Evolutionary conservation across 2,113 vertebrate species (phyloP).

Genomic region (Turnix velox): DNA sequence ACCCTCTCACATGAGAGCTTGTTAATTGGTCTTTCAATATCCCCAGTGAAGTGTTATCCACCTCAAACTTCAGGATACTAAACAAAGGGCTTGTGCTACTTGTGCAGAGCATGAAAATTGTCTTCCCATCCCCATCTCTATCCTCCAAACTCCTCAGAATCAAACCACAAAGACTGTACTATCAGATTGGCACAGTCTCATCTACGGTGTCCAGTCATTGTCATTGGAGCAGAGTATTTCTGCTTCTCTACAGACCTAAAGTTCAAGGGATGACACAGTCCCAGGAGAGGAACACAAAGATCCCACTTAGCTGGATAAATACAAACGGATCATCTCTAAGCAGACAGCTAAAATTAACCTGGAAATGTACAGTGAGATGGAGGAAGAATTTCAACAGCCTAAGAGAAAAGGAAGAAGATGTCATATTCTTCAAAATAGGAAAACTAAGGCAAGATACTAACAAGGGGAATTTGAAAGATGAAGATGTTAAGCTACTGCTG

Average conservation of each 20-base stretch:
- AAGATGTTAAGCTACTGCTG: not conserved
- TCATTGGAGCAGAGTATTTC: not conserved
- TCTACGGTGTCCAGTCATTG: no score
- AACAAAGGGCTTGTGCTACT: not conserved
- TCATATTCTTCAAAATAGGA: not conserved
- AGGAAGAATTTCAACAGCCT: not conserved
- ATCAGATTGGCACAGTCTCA: not conserved
- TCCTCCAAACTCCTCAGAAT: not conserved
- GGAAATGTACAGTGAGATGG: not conserved
- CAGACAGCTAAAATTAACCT: slow-evolving; percentile 18
- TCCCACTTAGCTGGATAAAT: slow-evolving; percentile 13
- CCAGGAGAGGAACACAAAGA: slow-evolving; percentile 9
- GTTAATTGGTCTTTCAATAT: not conserved
- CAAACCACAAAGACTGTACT: fast-evolving
- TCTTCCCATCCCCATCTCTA: not conserved
- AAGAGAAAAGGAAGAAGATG: not conserved
- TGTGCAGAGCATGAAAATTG: not conserved
- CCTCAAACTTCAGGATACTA: slow-evolving; percentile 6
- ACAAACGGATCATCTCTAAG: not conserved
- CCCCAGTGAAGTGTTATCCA: not conserved
- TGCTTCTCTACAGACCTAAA: not conserved
- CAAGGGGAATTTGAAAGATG: not conserved
- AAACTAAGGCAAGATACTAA: not conserved
- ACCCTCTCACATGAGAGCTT: not conserved
- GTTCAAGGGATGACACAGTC: not conserved